Evolutionary conservation across 2,888 invertebrate species (phyloP).

Genomic region (Catocala nupta): DNA sequence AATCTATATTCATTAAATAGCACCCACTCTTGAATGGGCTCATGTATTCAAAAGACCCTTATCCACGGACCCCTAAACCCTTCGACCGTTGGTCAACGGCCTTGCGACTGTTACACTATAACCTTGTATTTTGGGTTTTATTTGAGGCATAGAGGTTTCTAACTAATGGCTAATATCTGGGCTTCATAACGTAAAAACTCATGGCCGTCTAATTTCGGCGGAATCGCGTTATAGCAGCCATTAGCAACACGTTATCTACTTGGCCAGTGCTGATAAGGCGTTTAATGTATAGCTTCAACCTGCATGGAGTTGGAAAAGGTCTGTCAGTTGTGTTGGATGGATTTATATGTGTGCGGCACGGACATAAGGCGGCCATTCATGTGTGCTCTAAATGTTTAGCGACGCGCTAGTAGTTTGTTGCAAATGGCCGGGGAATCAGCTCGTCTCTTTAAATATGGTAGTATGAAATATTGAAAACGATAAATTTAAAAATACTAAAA

Average conservation of each 20-base stretch:
- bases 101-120: slow-evolving; percentile 32
- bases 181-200: slow-evolving; percentile 39
- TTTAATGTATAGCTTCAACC: slow-evolving; percentile 31
- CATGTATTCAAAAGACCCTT: slow-evolving; percentile 4
- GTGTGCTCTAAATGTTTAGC: background rate
- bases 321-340: background rate
- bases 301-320: slow-evolving; percentile 6
- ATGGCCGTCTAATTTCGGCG: slow-evolving; percentile 38
- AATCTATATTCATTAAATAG: slow-evolving; percentile 12
- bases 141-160: slow-evolving; percentile 36
- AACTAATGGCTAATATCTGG: slow-evolving; percentile 42
- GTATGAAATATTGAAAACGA: too few species aligned
- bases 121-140: slow-evolving; percentile 49
- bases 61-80: slow-evolving; percentile 31
- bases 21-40: slow-evolving; percentile 1
- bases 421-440: too few species aligned
- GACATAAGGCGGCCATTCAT: background rate
- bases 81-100: slow-evolving; percentile 37
- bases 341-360: slow-evolving; percentile 8
- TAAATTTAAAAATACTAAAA: too few species aligned
- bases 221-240: slow-evolving; percentile 39
- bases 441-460: too few species aligned
- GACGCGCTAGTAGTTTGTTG: too few species aligned
- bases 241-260: slow-evolving; percentile 48
- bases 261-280: slow-evolving; percentile 35